Base-by-base conservation (phyloP, 1,140 invertebrate species). In the Anthonomus grandis region DNA sequence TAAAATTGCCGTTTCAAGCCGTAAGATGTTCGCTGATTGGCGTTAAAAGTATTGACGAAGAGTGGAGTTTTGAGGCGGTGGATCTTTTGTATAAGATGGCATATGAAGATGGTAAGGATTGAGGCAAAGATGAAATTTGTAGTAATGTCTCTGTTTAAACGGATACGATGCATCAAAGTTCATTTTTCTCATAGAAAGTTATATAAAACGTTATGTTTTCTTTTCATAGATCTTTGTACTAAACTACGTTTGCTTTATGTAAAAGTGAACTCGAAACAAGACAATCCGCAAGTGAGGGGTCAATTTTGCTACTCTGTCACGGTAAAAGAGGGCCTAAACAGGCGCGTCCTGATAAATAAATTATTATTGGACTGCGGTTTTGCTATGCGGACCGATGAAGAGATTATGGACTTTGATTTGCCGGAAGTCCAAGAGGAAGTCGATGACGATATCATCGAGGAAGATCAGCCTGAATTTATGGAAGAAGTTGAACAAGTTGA, bases 351-450 rank as follows among this genome's bases (percentile, higher is more conserved):
- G 18, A 47, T 69, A 9, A 69, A 67, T 39, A 31, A 62, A 19
- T 57, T 67, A 17, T 41, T 69, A 21, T 44, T 69, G 10, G 65
- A 69, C 49, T 69, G 64, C 36, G 67, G 67, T n/a, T 64, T 56
- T 49, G 67, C 62, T 19, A 27, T 48, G 9, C 24, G 52, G 9
- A 47, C 27, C 53, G 42, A 31, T 10, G 51, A 59, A 4, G 38
- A 41, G 34, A 57, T 67, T 15, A 36, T 39, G n/a, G 63, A 68
- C 57, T 64, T 68, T 36, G 56, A 61, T 17, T 50, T 68, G 24
- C 57, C 60, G 3, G 23, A 25, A 37, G 9, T 25, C 6, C 8
- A 54, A 12, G 2, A 9, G 3, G 37, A 45, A 36, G 12, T 37
- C 8, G 52, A 42, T 12, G 47, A 49, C 12, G 47, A 49, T 24